A percentile compares a stretch with the other conserved stretches of the same genome.
Conservation (phyloP, 2,113 vertebrate genomes). For the Carettochelys insculpta region DNA sequence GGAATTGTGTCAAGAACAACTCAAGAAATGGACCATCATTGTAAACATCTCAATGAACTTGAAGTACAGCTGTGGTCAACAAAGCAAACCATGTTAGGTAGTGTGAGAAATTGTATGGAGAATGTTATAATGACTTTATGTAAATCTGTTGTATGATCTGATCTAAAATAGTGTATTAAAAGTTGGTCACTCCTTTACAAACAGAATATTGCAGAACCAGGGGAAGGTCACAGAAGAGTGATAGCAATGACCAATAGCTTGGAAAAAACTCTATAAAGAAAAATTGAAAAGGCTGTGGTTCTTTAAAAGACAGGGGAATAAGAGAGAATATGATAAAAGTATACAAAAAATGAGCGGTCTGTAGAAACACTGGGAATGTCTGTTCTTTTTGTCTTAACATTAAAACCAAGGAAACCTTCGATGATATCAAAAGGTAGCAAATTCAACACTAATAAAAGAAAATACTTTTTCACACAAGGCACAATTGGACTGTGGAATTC, state of each 20-base stretch:
- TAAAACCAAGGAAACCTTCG: neutral
- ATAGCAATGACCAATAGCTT: neutral
- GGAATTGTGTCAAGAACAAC: neutral
- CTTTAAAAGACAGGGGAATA: neutral
- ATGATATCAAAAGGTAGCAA: neutral
- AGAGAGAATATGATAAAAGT: neutral
- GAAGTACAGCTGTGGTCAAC: slow-evolving; percentile 36
- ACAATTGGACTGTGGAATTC: slow-evolving; percentile 49
- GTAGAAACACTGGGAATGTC: neutral
- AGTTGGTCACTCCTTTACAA: slow-evolving; percentile 8
- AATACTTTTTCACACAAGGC: slow-evolving; percentile 43
- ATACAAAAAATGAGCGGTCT: neutral
- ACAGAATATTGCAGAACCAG: slow-evolving; percentile 9
- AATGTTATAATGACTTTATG: neutral
- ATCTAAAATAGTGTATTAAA: neutral
- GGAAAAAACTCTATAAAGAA: neutral
- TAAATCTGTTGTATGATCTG: neutral
- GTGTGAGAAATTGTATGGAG: neutral
- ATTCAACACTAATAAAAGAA: neutral
- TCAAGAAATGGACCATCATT: slow-evolving; percentile 16
- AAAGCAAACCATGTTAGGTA: slow-evolving; percentile 5
- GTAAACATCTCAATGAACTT: slow-evolving; percentile 1
- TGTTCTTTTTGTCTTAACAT: neutral
- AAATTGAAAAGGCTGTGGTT: neutral
- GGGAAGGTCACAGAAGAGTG: neutral